Percentiles rank a stretch among this genome's conserved stretches.
These are phyloP conservation scores for Aleiodes testaceus DNA, from an alignment of 2,888 invertebrate genomes.

Conservation along the genomic window DNA sequence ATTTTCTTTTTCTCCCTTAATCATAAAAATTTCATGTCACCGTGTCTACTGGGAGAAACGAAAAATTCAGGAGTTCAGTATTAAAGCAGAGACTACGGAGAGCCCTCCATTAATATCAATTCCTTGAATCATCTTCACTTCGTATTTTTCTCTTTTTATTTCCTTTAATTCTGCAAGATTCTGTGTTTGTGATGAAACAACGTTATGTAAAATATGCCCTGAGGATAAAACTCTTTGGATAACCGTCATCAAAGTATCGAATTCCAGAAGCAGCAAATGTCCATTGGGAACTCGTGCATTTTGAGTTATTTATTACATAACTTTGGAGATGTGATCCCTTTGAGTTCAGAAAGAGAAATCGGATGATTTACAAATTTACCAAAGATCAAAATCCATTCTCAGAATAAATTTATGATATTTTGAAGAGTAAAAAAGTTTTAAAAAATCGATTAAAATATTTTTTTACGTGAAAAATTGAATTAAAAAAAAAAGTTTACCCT, in stretches of 20 bases:
- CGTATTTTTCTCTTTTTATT: background rate
- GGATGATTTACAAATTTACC: no score
- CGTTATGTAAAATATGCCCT: constrained; percentile 2
- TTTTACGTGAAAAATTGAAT: no score
- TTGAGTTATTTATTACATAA: constrained; percentile 13
- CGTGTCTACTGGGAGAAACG: background rate
- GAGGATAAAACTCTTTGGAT: background rate
- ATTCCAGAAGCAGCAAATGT: background rate
- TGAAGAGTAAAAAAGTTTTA: no score
- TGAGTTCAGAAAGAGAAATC: background rate
- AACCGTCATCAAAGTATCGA: constrained; percentile 13
- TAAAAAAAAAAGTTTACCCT: no score
- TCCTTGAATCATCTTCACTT: background rate
- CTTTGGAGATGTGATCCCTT: background rate
- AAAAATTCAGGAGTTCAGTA: background rate
- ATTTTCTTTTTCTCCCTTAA: background rate
- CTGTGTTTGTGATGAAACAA: background rate
- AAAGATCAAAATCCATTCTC: no score
- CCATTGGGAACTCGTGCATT: background rate
- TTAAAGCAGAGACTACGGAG: background rate
- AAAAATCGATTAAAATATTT: no score
- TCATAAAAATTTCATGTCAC: constrained; percentile 12
- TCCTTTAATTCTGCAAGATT: background rate
- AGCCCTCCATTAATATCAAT: constrained; percentile 11
- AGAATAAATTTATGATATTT: no score